Evolutionary conservation across 2,888 invertebrate species (phyloP), one percentile per base, ranked within the genome.

Genomic region (Drosophila paranaensis): DNA sequence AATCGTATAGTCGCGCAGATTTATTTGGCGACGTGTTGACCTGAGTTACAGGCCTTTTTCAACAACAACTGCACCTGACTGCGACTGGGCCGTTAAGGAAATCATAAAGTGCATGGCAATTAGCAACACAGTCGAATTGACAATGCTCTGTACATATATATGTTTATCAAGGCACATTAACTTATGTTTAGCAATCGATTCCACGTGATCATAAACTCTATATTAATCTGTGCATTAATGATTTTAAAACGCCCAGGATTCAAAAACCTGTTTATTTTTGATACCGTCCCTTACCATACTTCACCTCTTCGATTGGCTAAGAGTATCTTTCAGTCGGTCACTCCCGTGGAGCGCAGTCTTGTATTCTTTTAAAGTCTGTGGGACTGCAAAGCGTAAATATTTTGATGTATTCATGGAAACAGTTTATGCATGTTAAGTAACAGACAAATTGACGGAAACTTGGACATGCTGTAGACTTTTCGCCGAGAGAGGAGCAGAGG

Each of bases 341-440:
- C 30, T 50, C 6, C 35, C 37, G 9, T 10, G 9, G 25, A 10
- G 37, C 9, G 5, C 20, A 25, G 37, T 20, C 3, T 53, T 53
- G 14, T 53, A 14, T 53, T 30, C 2, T 33, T 42, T 42, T 61
- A 58, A 30, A 56, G 64, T 33, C 39, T 33, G 25, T 40, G 54
- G 46, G 56, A 42, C 35, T 56, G 45, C 48, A 65, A 77, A 71
- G 72, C 73, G 39, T 73, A 75, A 72, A 79, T 79, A 79, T 86
- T 82, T 80, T 82, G 89, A 89, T 90, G 82, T 82, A 88, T 90
- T 87, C 82, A 79, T 74, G 80, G 73, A 74, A 88, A 84, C 91
- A 81, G 79, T 87, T 82, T 82, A 82, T 89, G 91, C 88, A 90
- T 90, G 81, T 82, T 90, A 91, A 90, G 86, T 87, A 90, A 82